Base-by-base conservation (phyloP, 2,113 vertebrate genomes). In the Bostrychus sinensis region DNA sequence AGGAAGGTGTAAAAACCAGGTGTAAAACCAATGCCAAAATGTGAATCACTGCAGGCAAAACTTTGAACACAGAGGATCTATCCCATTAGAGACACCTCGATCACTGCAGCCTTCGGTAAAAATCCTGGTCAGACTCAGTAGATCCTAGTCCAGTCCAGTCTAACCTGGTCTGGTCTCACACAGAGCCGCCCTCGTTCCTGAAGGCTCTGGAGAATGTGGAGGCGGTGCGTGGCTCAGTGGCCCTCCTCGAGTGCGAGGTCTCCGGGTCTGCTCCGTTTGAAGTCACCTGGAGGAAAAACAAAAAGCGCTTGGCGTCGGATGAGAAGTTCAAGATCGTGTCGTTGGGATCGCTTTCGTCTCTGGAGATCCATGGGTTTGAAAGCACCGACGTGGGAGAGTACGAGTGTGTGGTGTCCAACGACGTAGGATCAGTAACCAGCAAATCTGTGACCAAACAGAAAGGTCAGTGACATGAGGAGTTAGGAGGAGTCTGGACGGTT, bases 331-430 rank as follows among this genome's bases (percentile, higher is more conserved):
- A 91, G 37, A 43, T 97, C 65, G 85, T 92, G 56, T 92, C 92
- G 56, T 92, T 95, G 88, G 96, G 95, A 54, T 81, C 89, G 37
- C 62, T 93, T 70, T 82, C 89, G 82, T 93, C 86, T 79, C 89
- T 98, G 91, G 94, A 98, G 77, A 94, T 96, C 59, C 92, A 88
- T 14, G 93, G 93, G 17, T 97, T 98, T 82, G 96, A 98, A 86
- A 96, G 93, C 14, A 90, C 93, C 0, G 96, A 98, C 48, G 81
- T 91, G 7, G 96, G 95, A 43, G 95, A 96, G 87, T 98, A 96
- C 0, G 93, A 96, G 50, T 97, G 95, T 80, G 87, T 92, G 0
- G 88, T 96, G 60, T 94, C 95, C 59, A 98, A 98, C 0, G 93
- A 95, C 89, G 94, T 95, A 0, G 96, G 96, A 7, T 95, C 95